Percentiles rank a stretch among this genome's conserved stretches.
Conservation (phyloP, 2,113 vertebrate species). For the Danionella cerebrum region DNA sequence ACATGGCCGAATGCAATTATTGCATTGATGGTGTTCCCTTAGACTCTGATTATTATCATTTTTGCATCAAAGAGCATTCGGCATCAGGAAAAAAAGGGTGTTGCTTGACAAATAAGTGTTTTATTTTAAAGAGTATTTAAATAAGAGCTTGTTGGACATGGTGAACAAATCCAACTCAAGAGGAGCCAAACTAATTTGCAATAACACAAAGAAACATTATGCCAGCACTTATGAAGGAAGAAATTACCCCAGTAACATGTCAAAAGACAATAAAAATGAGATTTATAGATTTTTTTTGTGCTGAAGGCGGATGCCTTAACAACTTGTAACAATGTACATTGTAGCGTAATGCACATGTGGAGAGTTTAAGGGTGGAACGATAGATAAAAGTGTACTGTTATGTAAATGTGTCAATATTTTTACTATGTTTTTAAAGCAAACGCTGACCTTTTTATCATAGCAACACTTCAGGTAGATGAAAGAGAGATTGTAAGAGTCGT, state of each 20-base stretch:
- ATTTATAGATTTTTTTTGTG: background rate
- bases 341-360: slow-evolving; percentile 67
- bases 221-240: slow-evolving; percentile 23
- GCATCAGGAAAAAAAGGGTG: slow-evolving; percentile 52
- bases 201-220: background rate
- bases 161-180: slow-evolving; percentile 40
- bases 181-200: background rate
- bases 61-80: slow-evolving; percentile 72
- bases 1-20: too few species aligned
- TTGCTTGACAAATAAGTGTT: slow-evolving; percentile 34
- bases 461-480: slow-evolving; percentile 59
- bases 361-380: slow-evolving; percentile 54
- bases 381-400: slow-evolving; percentile 63
- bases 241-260: slow-evolving; percentile 11
- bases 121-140: slow-evolving; percentile 57
- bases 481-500: slow-evolving; percentile 57
- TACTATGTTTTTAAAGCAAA: slow-evolving; percentile 53
- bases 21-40: slow-evolving; percentile 70
- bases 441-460: slow-evolving; percentile 65
- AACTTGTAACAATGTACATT: slow-evolving; percentile 4
- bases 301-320: background rate
- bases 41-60: too few species aligned
- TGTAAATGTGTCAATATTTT: slow-evolving; percentile 53
- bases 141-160: slow-evolving; percentile 60
- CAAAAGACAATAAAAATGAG: slow-evolving; percentile 36